These are phyloP conservation scores for Centroberyx gerrardi DNA, from an alignment of 2,797 vertebrate species.

Conservation along the genomic window DNA sequence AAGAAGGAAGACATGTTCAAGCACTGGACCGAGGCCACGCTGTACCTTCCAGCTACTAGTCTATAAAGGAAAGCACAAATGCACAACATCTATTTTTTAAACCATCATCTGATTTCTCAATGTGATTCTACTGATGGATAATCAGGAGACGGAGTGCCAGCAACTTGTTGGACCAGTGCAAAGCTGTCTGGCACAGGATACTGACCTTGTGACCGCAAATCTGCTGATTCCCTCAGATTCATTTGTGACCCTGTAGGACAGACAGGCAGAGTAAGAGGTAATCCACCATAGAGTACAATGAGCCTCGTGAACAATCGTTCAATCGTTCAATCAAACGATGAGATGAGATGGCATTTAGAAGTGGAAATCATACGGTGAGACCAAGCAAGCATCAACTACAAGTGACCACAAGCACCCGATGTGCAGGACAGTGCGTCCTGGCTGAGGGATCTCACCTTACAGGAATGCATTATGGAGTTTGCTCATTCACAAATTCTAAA, in stretches of 20 bases:
- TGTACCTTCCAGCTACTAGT: too few relatives aligned
- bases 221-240: conserved; percentile 99
- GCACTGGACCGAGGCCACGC: background rate
- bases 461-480: background rate
- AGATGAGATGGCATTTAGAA: conserved; percentile 45
- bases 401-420: conserved; percentile 35
- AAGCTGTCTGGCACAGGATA: background rate
- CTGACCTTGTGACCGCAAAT: conserved; percentile 98
- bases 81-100: background rate
- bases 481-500: conserved; percentile 8
- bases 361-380: conserved; percentile 40
- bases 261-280: conserved; percentile 49
- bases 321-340: too few relatives aligned
- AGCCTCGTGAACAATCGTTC: conserved; percentile 8
- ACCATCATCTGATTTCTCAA: too few relatives aligned
- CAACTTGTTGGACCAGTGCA: too few relatives aligned
- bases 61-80: background rate
- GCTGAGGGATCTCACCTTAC: background rate
- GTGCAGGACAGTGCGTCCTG: conserved; percentile 20
- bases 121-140: background rate
- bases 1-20: background rate
- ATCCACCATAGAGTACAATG: conserved; percentile 12
- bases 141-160: too few relatives aligned
- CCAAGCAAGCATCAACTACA: conserved; percentile 56
- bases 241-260: conserved; percentile 93